These are phyloP conservation scores for Cottoperca gobio DNA, from an alignment of 2,797 vertebrate genomes.

Conservation along the genomic window DNA sequence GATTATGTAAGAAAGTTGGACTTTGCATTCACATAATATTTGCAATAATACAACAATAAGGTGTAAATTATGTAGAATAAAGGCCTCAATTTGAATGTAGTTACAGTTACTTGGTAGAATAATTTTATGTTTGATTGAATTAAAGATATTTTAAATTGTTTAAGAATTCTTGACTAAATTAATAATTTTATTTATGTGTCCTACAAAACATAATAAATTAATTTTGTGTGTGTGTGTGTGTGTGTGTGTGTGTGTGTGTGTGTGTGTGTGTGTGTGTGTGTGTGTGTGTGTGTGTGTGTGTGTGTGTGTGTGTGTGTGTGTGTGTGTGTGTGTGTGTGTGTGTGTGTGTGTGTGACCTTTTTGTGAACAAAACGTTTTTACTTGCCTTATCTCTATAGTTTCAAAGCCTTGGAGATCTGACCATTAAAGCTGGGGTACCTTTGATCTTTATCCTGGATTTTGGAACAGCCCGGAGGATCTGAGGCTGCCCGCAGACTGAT, in stretches of 20 bases:
- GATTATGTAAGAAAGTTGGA: background rate
- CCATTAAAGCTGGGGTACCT: background rate
- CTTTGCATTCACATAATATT: background rate
- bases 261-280: too few species aligned
- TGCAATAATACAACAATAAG: too few species aligned
- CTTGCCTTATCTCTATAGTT: constrained; percentile 11
- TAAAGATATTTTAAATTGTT: background rate
- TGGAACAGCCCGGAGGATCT: background rate
- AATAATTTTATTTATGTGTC: background rate
- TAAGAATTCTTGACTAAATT: background rate
- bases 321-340: too few species aligned
- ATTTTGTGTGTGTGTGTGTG: too few species aligned
- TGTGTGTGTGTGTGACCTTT: too few species aligned
- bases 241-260: too few species aligned
- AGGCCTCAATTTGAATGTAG: background rate
- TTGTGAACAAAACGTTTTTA: background rate
- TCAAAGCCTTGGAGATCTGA: background rate
- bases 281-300: too few species aligned
- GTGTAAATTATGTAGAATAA: background rate
- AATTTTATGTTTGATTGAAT: background rate
- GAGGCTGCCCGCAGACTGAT: background rate
- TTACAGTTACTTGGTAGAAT: background rate
- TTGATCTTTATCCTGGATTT: background rate
- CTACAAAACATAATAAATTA: too few species aligned
- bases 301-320: too few species aligned